Evolutionary conservation across 2,888 invertebrate genomes (phyloP), one percentile per base, ranked within the genome.

Genomic region (Phyllotreta striolata): DNA sequence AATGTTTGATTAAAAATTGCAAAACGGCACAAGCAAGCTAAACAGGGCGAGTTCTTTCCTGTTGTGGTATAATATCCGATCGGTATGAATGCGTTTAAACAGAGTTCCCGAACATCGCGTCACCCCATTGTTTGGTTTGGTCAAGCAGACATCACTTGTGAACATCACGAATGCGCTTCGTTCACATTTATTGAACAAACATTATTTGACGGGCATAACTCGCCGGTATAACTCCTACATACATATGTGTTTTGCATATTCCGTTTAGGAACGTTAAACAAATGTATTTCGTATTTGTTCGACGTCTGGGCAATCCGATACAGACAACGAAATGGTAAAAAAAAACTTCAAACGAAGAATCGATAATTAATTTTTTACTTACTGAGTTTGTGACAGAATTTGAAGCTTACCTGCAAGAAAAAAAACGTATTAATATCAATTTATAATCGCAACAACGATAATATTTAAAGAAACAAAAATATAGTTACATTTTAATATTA

Each of bases 141-240:
- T 55, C 58, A 63, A 55, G 58, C 63, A 63, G 54, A 63, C 54
- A 54, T 58, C 58, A 47, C 46, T 62, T 47, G 62, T 39, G 55
- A 41, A 55, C 44, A 51, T 58, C 46, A 54, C 58, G 57, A 57
- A 55, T 44, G 6, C 39, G 57, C 54, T 51, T 38, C 37, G 52
- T 63, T 62, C 62, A n/a, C 14, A 62, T 62, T 55, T 55, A 62
- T 55, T 41, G 49, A 62, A 62, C 43, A 55, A 62, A 55, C 55
- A 61, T 34, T 24, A 49, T 55, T 51, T 41, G 62, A 62, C 56
- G 56, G 51, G 52, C 34, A 24, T 24, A 24, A 24, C 24, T 24
- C 24, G 24, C 24, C 24, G 24, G 24, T 49, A 13, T 41, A 51
- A 14, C 52, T 43, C 24, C 4, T 1, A 4, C 52, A 37, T 1